Evolutionary conservation across 2,797 vertebrate species (phyloP), one percentile per base, ranked within the genome.

Genomic region (Threskiornis aethiopicus): DNA sequence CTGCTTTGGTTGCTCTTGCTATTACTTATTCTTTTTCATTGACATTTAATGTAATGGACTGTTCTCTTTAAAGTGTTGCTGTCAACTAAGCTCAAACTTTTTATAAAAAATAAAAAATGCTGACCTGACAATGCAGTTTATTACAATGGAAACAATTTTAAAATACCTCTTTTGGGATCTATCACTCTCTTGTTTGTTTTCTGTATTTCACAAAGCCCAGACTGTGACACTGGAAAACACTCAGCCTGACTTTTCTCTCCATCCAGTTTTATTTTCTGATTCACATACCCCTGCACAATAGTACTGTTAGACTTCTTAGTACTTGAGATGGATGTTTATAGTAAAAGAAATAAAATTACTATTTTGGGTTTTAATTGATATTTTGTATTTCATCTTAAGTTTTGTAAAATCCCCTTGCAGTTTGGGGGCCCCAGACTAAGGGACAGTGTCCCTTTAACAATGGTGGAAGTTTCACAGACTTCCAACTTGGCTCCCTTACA

Each of bases 401-500:
- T 93, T 76, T 35, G 10, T 73, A 81, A 61, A 96, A 81, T 16
- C 5, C 26, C 10, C 8, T 64, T 78, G 47, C 72, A 89, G 75
- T 79, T 8, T 78, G 25, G 49, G 58, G 87, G 52, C 83, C 85
- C 29, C 88, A 52, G n/a, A 47, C n/a, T 75, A 64, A 75, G 47
- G 62, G 91, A 83, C 77, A 80, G 80, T 87, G 84, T 93, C 87
- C 75, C 94, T 97, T 96, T 96, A 97, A 96, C 86, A 95, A 80
- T 70, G 62, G 89, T 86, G 91, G 96, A 96, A 86, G 84, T 91
- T 97, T 82, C 89, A 87, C 86, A 94, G 91, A 93, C 83, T 97
- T 97, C 90, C 71, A 96, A 42, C 76, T 84, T 94, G 94, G 97
- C 96, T 97, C 89, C 37, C 54, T 75, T 89, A 96, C 77, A 93